Evolutionary conservation across 1,140 invertebrate genomes (phyloP).

Genomic region (Ladona fulva): DNA sequence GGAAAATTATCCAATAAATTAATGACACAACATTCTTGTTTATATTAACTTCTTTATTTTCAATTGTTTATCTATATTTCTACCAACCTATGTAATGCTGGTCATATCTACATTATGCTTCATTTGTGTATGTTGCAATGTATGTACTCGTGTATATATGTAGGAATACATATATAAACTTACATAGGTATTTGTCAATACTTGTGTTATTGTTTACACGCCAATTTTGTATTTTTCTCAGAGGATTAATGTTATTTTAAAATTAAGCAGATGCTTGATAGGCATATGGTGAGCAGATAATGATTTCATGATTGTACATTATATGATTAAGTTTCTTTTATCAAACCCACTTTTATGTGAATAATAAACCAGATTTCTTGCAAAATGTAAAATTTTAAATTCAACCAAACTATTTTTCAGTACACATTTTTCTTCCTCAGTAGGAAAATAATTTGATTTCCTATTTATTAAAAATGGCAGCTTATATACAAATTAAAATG

Average conservation of each 20-base stretch:
- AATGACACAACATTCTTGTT: neutral
- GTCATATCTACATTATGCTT: slow-evolving; percentile 10
- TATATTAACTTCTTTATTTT: slow-evolving; percentile 11
- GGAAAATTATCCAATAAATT: no score
- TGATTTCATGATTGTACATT: slow-evolving; percentile 6
- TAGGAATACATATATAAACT: slow-evolving; percentile 4
- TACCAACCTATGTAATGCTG: slow-evolving; percentile 9
- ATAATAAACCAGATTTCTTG: no score
- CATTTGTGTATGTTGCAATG: slow-evolving; percentile 6
- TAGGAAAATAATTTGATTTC: no score
- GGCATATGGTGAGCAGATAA: slow-evolving; percentile 8
- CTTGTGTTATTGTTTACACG: slow-evolving; percentile 1
- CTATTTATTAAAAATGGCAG: no score
- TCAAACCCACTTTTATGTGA: neutral
- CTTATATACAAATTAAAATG: no score
- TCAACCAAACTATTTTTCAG: no score
- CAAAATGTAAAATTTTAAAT: no score
- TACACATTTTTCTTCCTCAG: no score
- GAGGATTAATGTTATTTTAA: slow-evolving; percentile 1
- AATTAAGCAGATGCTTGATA: slow-evolving; percentile 7
- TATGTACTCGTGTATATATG: slow-evolving; percentile 10
- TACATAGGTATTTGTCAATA: slow-evolving; percentile 10
- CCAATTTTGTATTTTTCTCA: slow-evolving; percentile 1
- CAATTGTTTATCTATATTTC: slow-evolving; percentile 8
- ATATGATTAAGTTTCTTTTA: neutral